phyloP scores from a whole-genome alignment of 2,797 vertebrate genomes.

The Poeciliopsis paucimaculata region DNA sequence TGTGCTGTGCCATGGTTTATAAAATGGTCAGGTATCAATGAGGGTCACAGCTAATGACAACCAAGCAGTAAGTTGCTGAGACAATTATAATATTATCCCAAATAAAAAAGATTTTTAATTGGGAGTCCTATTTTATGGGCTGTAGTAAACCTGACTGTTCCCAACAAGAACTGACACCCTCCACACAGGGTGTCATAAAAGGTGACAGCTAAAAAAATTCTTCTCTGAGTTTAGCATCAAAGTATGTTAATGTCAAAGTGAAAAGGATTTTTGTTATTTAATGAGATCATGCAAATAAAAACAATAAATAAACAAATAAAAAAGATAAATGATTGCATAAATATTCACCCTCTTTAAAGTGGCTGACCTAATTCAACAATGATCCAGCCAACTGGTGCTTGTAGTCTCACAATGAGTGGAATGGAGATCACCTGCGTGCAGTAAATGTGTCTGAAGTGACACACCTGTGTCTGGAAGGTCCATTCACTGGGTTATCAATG shows the following conservation, averaged over 20 bases:
- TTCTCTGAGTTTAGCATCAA: too few species aligned
- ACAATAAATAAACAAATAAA: too few species aligned
- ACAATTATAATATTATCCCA: not conserved
- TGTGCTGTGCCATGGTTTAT: constrained; percentile 22
- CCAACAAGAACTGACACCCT: not conserved
- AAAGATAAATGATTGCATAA: not conserved
- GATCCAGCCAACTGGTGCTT: not conserved
- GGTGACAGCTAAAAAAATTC: not conserved
- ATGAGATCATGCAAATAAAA: not conserved
- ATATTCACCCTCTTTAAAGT: not conserved
- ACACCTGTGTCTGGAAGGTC: not conserved
- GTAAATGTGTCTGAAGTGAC: not conserved
- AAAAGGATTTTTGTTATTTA: not conserved
- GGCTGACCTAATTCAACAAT: not conserved
- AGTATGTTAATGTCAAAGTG: not conserved
- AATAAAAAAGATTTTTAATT: too few species aligned
- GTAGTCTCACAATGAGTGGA: not conserved
- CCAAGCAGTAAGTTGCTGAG: not conserved
- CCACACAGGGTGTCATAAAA: not conserved
- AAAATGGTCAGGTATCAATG: constrained; percentile 40
- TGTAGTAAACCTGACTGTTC: not conserved
- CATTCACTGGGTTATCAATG: not conserved
- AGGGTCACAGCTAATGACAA: not conserved
- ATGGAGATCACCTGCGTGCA: not conserved
- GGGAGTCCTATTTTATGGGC: not conserved